Evolutionary conservation across 1,140 invertebrate species (phyloP).

Genomic region (Atta cephalotes): DNA sequence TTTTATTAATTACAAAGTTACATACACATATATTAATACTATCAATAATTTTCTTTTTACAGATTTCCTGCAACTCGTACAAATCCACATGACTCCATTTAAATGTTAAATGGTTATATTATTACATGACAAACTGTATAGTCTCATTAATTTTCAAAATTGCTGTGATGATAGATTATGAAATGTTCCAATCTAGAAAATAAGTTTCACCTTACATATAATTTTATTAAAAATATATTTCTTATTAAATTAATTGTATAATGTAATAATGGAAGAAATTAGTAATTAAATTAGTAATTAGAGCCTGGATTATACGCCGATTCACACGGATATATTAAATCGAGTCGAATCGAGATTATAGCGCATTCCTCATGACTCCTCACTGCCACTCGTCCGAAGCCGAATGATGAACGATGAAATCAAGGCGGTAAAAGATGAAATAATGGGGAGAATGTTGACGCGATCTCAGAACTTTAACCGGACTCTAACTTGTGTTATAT

Average conservation of each 20-base stretch:
- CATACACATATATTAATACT: neutral
- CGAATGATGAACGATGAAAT: too few species aligned
- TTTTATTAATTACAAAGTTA: neutral
- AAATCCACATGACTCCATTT: neutral
- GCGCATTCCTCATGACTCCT: too few species aligned
- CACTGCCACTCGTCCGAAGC: too few species aligned
- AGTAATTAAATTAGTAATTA: too few species aligned
- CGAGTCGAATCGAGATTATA: too few species aligned
- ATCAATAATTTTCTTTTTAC: neutral
- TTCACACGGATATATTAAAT: too few species aligned
- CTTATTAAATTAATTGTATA: neutral
- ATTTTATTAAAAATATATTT: neutral
- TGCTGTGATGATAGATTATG: neutral
- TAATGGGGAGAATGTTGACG: too few species aligned
- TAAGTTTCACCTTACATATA: neutral
- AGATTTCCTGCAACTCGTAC: neutral
- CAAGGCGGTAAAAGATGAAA: too few species aligned
- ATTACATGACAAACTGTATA: neutral
- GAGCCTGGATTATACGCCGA: too few species aligned
- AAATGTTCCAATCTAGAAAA: neutral
- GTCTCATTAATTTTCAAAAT: neutral
- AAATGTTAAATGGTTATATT: neutral
- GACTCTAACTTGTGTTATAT: too few species aligned
- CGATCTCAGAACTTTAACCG: too few species aligned
- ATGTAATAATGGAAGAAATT: neutral